Conservation (phyloP, 2,888 invertebrate species). For the Himalopsyche tibetana region DNA sequence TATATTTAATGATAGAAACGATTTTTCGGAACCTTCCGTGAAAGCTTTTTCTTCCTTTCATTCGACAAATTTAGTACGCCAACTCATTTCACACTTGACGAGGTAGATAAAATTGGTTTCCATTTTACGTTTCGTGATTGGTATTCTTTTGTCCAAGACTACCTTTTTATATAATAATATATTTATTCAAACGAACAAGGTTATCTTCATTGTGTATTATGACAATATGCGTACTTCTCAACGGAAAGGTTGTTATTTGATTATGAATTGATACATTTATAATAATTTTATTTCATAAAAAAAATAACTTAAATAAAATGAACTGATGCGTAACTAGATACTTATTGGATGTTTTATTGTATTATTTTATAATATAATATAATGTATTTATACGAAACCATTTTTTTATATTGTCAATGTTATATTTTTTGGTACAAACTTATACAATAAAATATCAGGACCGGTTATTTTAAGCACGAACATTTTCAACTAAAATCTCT, state of each 20-base stretch:
- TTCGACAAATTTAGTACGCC: not conserved
- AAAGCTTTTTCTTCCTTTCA: conserved; percentile 13
- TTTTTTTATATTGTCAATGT: no score
- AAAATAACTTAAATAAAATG: no score
- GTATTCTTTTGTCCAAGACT: conserved; percentile 4
- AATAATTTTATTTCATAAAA: no score
- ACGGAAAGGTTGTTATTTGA: not conserved
- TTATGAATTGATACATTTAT: not conserved
- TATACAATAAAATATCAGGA: no score
- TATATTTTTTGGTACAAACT: no score
- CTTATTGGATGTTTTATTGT: no score
- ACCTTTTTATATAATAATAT: not conserved
- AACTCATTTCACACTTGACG: conserved; percentile 21
- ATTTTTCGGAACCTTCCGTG: not conserved
- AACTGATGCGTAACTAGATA: no score
- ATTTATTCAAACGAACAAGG: conserved; percentile 11
- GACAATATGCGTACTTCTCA: not conserved
- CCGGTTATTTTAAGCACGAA: no score
- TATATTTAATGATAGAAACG: conserved; percentile 5
- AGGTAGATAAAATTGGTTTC: conserved; percentile 12
- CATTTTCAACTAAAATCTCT: no score
- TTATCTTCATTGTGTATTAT: not conserved
- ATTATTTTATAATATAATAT: no score
- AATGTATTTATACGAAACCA: no score
- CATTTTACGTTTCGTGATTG: conserved; percentile 26